Conservation (phyloP, 2,113 vertebrate genomes). For the Callospermophilus lateralis region DNA sequence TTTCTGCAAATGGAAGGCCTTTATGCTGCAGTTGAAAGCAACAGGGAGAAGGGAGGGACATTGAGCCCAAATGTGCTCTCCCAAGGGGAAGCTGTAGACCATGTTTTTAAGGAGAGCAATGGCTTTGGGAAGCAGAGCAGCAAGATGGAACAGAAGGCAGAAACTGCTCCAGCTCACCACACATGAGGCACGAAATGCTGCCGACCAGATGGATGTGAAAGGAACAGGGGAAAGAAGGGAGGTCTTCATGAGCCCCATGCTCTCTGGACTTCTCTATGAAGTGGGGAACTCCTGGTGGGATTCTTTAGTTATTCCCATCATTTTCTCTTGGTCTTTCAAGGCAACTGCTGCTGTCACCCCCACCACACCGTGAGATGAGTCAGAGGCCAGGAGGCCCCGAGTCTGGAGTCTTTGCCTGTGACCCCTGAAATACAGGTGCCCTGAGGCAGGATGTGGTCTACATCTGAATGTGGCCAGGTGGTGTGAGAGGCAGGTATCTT, state of each 20-base stretch:
- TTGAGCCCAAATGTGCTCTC: background rate
- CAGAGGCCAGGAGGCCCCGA: background rate
- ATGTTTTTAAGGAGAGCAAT: background rate
- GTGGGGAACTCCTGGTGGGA: background rate
- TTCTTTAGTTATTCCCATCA: background rate
- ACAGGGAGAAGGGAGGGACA: background rate
- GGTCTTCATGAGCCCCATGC: background rate
- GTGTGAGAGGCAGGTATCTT: background rate
- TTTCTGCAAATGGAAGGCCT: background rate
- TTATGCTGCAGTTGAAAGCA: background rate
- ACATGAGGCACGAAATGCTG: background rate
- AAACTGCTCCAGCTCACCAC: background rate
- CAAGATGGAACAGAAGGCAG: background rate
- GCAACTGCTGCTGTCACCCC: background rate
- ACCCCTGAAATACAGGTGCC: no score
- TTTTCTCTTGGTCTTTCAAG: background rate
- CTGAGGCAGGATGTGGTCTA: background rate
- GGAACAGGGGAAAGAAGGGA: background rate
- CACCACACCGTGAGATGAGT: background rate
- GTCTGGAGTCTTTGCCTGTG: background rate
- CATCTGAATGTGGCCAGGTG: background rate
- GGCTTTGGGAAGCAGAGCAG: slow-evolving; percentile 7
- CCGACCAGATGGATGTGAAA: background rate
- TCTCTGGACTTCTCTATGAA: background rate
- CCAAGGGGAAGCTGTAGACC: background rate